phyloP scores from a whole-genome alignment of 64 coral and sea anemone species.

The Acropora tenuis region DNA sequence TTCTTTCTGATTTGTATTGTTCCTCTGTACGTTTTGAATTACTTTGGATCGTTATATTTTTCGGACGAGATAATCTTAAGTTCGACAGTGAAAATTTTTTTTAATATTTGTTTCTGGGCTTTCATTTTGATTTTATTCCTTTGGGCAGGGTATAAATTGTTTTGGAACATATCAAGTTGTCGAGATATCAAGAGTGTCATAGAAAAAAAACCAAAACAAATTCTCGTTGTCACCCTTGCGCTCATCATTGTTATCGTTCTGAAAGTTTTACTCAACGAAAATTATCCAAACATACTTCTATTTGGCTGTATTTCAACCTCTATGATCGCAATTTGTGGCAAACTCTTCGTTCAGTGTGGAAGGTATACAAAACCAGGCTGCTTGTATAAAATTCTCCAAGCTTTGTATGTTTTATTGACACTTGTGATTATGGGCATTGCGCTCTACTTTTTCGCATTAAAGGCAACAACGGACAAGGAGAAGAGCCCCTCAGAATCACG shows the following conservation, averaged over 20 bases:
- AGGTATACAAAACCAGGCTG: background rate
- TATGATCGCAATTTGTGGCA: conserved; percentile 16
- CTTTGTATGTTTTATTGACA: conserved; percentile 18
- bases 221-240: background rate
- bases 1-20: conserved; percentile 79
- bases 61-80: background rate
- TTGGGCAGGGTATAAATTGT: conserved; percentile 49
- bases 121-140: conserved; percentile 15
- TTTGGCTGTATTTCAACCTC: conserved; percentile 41
- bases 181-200: background rate
- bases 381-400: conserved; percentile 41
- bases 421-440: conserved; percentile 14
- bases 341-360: conserved; percentile 26
- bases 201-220: conserved; percentile 8
- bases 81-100: background rate
- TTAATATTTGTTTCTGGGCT: background rate
- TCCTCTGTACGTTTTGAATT: conserved; percentile 75
- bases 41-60: conserved; percentile 73
- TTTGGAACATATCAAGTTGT: conserved; percentile 12
- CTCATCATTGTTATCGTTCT: conserved; percentile 25
- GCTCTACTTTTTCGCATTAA: conserved; percentile 37
- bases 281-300: conserved; percentile 67
- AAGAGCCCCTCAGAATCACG: conserved; percentile 40
- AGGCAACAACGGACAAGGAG: conserved; percentile 68
- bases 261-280: background rate